Conservation (phyloP, 2,888 invertebrate species). For the Abscondita cerata region DNA sequence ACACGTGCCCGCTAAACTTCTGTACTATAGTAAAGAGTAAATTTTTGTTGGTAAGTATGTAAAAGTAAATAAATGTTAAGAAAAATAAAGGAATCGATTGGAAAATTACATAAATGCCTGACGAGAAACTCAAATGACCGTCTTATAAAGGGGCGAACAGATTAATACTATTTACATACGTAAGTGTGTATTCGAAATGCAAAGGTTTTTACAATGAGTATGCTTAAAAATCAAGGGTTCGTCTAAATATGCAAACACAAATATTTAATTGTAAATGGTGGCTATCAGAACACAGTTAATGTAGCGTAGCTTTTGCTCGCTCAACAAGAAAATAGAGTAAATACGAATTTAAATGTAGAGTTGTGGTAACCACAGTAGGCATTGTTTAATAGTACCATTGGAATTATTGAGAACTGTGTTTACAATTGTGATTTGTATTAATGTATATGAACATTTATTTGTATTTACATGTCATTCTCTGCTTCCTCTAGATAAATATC, state of each 20-base stretch:
- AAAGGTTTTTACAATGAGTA: slow-evolving; percentile 21
- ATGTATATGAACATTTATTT: slow-evolving; percentile 43
- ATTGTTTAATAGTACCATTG: slow-evolving; percentile 57
- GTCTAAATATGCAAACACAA: slow-evolving; percentile 35
- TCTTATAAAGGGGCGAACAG: too few species aligned
- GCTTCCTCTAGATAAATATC: slow-evolving; percentile 46
- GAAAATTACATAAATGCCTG: background rate
- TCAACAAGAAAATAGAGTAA: slow-evolving; percentile 50
- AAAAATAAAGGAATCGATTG: too few species aligned
- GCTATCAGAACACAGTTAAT: slow-evolving; percentile 36
- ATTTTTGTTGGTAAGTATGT: too few species aligned
- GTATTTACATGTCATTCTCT: slow-evolving; percentile 51
- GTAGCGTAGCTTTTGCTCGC: slow-evolving; percentile 42
- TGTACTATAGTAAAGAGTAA: too few species aligned
- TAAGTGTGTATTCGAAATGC: slow-evolving; percentile 18
- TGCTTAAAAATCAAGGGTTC: slow-evolving; percentile 19
- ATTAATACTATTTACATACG: slow-evolving; percentile 12
- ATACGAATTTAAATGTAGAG: slow-evolving; percentile 53
- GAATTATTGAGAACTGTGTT: slow-evolving; percentile 50
- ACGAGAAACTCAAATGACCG: too few species aligned
- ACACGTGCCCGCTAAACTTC: too few species aligned
- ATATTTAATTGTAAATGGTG: slow-evolving; percentile 32
- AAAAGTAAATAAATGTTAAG: too few species aligned
- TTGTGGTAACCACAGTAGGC: slow-evolving; percentile 53
- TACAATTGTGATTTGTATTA: slow-evolving; percentile 42